Base-by-base conservation (phyloP, 1,140 invertebrate species). In the Procambarus clarkii region DNA sequence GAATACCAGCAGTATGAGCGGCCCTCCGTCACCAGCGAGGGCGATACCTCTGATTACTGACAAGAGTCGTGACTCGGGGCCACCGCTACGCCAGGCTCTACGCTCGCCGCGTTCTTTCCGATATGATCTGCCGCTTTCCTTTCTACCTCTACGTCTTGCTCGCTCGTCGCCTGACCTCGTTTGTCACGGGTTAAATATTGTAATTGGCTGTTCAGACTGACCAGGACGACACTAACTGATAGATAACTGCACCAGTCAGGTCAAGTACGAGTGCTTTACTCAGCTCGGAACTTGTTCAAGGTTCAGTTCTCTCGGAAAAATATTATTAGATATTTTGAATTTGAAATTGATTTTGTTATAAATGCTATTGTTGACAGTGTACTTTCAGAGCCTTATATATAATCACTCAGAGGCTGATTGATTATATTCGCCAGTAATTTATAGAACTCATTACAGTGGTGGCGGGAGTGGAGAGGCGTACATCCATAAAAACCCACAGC, bases 111-210 rank as follows among this genome's bases (percentile, higher is more conserved):
- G 13, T 64, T 64, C 13, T 7, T 74, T 21, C 69, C 5, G 69
- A 74, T 74, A 34, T 24, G 5, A 74, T 74, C 69, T 4, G 24
- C 69, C 24, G 69, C n/a, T 60, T 48, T 48, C 78, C 48, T 1
- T 80, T 44, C 13, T 18, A 46, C 78, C 11, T 21, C 54, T 34
- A 46, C 18, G 50, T 82, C 80, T 82, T 34, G 50, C n/a, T 82
- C 13, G 80, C 46, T 50, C 80, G 80, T 24, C 34, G 8, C 34
- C 50, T 82, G 80, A 82, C 80, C 46, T 58, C 80, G 48, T 58
- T 58, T 46, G 77, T 54, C 45, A 54, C 13, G 77, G 11, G 45
- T 58, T 58, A 82, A 58, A 82, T 58, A 82, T 82, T 82, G 80
- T 82, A 82, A 82, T 82, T 82, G 80, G 5, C 13, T 50, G 18